These are phyloP conservation scores for Margarornis squamiger DNA, from an alignment of 2,797 vertebrate genomes.

Conservation along the genomic window DNA sequence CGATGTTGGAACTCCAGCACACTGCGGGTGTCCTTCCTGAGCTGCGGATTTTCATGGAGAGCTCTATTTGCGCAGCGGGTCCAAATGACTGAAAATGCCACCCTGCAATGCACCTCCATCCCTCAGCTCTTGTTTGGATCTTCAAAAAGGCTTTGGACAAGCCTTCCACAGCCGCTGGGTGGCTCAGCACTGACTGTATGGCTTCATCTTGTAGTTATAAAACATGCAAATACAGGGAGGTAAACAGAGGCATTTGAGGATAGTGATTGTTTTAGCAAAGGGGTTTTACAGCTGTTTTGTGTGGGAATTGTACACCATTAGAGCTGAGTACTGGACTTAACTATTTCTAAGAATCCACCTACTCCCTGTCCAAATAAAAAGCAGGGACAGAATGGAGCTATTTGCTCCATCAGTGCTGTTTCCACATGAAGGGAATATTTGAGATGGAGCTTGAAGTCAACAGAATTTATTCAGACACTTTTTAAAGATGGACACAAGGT, in stretches of 20 bases:
- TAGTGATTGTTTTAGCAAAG: neutral
- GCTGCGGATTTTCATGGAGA: neutral
- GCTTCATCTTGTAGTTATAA: neutral
- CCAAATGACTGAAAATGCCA: neutral
- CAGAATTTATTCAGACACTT: neutral
- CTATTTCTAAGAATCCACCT: neutral
- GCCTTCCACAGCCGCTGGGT: neutral
- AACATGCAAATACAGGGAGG: neutral
- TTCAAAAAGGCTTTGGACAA: neutral
- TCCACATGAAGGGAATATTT: neutral
- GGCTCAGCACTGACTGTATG: neutral
- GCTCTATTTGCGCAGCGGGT: neutral
- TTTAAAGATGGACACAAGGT: neutral
- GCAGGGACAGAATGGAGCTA: neutral
- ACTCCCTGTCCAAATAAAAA: neutral
- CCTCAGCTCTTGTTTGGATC: neutral
- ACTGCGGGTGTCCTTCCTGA: neutral
- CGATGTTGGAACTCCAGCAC: neutral
- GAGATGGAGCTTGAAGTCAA: neutral
- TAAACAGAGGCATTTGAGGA: neutral
- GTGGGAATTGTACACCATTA: neutral
- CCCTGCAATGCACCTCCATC: neutral
- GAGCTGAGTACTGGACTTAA: neutral
- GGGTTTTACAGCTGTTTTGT: neutral
- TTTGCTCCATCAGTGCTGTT: neutral